phyloP scores from a whole-genome alignment of 2,113 vertebrate species.

The Speoplatyrhinus poulsoni region DNA sequence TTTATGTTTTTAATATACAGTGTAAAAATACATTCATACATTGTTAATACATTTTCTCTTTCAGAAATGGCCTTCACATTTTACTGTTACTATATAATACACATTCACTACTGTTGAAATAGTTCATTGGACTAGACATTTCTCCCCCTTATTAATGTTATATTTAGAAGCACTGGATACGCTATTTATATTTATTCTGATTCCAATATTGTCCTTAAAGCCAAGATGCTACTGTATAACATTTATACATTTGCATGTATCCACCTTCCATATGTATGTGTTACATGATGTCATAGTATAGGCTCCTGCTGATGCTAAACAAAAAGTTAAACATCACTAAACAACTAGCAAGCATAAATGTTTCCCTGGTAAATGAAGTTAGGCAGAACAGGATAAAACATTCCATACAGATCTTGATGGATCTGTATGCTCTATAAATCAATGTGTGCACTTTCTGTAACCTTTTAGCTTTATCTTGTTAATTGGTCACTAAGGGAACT shows the following conservation, averaged over 20 bases:
- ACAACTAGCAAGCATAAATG: not conserved
- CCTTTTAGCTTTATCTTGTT: slow-evolving; percentile 65
- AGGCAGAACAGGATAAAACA: slow-evolving; percentile 24
- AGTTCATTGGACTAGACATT: not conserved
- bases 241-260: no score
- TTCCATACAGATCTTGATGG: slow-evolving; percentile 51
- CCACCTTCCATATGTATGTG: no score
- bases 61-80: no score
- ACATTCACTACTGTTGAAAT: not conserved
- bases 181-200: not conserved
- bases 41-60: no score
- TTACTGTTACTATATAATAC: no score
- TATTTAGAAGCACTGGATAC: not conserved
- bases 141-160: not conserved
- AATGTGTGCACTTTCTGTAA: slow-evolving; percentile 46
- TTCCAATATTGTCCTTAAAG: not conserved
- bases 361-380: slow-evolving; percentile 12
- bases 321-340: no score
- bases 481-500: slow-evolving; percentile 54
- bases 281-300: no score
- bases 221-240: no score
- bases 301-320: no score
- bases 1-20: no score
- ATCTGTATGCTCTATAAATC: slow-evolving; percentile 58
- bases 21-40: no score